Conservation (phyloP, 2,888 invertebrate genomes). For the Phytoseiulus persimilis region DNA sequence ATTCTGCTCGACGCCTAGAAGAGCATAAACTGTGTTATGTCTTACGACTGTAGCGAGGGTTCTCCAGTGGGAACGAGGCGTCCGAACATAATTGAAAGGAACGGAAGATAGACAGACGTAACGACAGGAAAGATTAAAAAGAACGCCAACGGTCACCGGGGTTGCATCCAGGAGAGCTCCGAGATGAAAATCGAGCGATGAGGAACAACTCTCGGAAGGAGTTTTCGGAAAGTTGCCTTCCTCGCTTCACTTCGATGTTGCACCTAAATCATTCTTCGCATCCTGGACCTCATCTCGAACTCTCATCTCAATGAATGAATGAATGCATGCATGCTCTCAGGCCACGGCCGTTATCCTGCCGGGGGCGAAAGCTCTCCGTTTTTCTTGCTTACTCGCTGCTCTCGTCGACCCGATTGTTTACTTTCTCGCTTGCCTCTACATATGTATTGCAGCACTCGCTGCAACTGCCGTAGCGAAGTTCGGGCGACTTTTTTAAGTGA, state of each 20-base stretch:
- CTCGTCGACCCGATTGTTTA: neutral
- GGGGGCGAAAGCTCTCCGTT: neutral
- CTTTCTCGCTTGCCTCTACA: neutral
- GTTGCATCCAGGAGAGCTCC: too few species aligned
- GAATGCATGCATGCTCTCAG: neutral
- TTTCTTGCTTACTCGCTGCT: neutral
- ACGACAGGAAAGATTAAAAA: neutral
- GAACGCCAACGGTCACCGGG: too few species aligned
- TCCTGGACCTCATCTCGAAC: too few species aligned
- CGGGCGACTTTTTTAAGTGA: neutral
- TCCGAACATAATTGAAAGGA: neutral
- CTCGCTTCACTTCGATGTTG: too few species aligned
- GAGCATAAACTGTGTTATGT: neutral
- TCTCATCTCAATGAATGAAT: too few species aligned
- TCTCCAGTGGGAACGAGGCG: neutral
- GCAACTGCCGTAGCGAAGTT: neutral
- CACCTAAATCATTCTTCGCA: too few species aligned
- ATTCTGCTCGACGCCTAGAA: neutral
- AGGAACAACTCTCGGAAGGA: too few species aligned
- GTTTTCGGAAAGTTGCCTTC: too few species aligned
- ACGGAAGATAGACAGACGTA: neutral
- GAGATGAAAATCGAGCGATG: too few species aligned
- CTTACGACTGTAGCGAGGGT: neutral
- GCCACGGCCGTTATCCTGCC: neutral
- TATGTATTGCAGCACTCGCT: neutral